A percentile compares a stretch with the other conserved stretches of the same genome.
Evolutionary conservation across 2,888 invertebrate species (phyloP).

Genomic region (Actias luna): DNA sequence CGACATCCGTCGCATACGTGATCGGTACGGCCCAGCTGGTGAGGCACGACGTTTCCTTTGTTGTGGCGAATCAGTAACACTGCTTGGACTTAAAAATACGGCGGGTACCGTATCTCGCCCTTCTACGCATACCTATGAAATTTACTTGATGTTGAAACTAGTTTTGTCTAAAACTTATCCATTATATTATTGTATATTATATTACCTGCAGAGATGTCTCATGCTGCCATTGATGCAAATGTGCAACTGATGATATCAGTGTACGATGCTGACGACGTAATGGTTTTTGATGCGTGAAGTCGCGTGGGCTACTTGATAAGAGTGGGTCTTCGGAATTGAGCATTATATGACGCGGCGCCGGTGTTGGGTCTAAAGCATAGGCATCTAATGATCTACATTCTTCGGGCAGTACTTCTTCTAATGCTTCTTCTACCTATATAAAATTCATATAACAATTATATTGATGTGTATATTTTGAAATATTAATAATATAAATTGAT

Average conservation of each 20-base stretch:
- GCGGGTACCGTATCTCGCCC: slow-evolving; percentile 87
- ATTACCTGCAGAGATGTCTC: slow-evolving; percentile 68
- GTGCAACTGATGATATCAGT: slow-evolving; percentile 43
- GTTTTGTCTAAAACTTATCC: background rate
- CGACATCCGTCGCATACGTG: slow-evolving; percentile 74
- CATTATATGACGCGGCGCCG: slow-evolving; percentile 91
- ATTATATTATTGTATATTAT: background rate
- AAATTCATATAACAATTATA: slow-evolving; percentile 19
- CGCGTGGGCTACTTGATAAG: slow-evolving; percentile 91
- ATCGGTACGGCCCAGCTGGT: slow-evolving; percentile 80
- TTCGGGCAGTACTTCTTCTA: slow-evolving; percentile 91
- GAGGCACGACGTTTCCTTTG: slow-evolving; percentile 84
- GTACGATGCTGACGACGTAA: slow-evolving; percentile 59
- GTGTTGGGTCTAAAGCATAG: slow-evolving; percentile 84
- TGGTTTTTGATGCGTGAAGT: slow-evolving; percentile 82
- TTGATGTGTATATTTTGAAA: slow-evolving; percentile 3
- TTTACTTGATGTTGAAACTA: background rate
- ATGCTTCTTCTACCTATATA: slow-evolving; percentile 88
- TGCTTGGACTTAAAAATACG: slow-evolving; percentile 89
- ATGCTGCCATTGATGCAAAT: slow-evolving; percentile 68
- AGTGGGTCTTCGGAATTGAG: slow-evolving; percentile 93
- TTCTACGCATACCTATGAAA: slow-evolving; percentile 69
- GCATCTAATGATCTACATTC: slow-evolving; percentile 85
- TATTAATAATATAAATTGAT: slow-evolving; percentile 16
- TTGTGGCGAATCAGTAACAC: slow-evolving; percentile 85